Evolutionary conservation across 2,797 vertebrate species (phyloP).

Genomic region (Setipinna tenuifilis): DNA sequence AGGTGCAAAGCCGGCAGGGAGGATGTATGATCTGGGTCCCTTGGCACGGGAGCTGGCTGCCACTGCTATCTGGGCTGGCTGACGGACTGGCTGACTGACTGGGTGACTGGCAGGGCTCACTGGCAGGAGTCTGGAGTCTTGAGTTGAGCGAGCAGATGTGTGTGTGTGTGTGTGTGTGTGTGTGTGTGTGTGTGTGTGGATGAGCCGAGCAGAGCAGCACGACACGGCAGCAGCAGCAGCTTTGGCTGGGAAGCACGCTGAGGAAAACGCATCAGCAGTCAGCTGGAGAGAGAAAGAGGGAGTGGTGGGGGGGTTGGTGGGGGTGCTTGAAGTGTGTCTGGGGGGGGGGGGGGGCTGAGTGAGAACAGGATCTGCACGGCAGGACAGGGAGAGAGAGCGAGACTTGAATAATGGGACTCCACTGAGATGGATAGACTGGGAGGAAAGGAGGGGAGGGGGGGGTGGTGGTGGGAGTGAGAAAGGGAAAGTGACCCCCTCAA

Average conservation of each 20-base stretch:
- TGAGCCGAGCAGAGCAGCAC: background rate
- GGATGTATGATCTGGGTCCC: background rate
- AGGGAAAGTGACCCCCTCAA: constrained; percentile 5
- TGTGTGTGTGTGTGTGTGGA: no score
- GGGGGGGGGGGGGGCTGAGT: no score
- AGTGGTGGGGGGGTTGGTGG: no score
- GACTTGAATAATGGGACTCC: background rate
- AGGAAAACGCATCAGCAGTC: background rate
- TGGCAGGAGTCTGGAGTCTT: background rate
- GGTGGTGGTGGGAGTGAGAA: background rate
- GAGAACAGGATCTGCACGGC: no score
- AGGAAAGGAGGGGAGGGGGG: background rate
- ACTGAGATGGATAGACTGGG: background rate
- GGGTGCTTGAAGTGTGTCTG: no score
- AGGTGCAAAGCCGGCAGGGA: background rate
- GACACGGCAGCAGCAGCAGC: background rate
- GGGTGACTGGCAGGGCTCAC: no score
- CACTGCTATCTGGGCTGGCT: background rate
- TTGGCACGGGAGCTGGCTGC: background rate
- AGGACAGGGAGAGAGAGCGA: background rate
- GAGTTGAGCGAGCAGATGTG: background rate
- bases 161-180: background rate
- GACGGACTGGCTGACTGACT: no score
- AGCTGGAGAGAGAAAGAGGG: background rate
- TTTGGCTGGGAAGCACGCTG: background rate